Percentiles rank a stretch among this genome's conserved stretches.
Conservation (phyloP, 2,888 invertebrate genomes). For the Heteromyza rotundicornis region DNA sequence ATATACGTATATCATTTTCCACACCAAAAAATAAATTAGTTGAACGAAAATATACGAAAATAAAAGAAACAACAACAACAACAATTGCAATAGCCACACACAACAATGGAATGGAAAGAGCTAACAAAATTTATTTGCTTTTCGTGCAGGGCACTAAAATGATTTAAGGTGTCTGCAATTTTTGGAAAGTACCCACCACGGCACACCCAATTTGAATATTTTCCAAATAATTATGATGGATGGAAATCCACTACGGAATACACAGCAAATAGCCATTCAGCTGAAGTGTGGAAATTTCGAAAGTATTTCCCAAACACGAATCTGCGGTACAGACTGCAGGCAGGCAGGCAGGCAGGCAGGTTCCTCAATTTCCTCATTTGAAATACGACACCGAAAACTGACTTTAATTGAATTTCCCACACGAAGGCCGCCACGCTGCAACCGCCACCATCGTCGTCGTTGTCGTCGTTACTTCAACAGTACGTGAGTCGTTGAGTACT, state of each 20-base stretch:
- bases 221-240: constrained; percentile 43
- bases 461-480: constrained; percentile 25
- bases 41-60: constrained; percentile 51
- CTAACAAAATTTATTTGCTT: constrained; percentile 24
- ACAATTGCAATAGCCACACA: constrained; percentile 36
- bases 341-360: neutral
- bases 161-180: constrained; percentile 42
- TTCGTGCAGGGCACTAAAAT: constrained; percentile 31
- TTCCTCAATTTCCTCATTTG: no score
- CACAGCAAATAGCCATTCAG: no score
- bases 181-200: constrained; percentile 42
- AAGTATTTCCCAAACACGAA: neutral
- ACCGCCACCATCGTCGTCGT: no score
- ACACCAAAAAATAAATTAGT: constrained; percentile 41
- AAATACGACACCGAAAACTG: no score
- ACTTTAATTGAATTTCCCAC: no score
- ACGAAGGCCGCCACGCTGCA: no score
- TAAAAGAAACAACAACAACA: constrained; percentile 17
- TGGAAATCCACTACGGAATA: no score
- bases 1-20: constrained; percentile 45
- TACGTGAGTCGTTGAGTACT: constrained; percentile 19
- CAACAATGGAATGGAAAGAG: constrained; percentile 47
- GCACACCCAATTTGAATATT: constrained; percentile 46
- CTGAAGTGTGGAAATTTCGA: neutral
- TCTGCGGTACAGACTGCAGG: neutral